These are phyloP conservation scores for Acanthopagrus latus DNA, from an alignment of 2,797 vertebrate species.

Conservation along the genomic window DNA sequence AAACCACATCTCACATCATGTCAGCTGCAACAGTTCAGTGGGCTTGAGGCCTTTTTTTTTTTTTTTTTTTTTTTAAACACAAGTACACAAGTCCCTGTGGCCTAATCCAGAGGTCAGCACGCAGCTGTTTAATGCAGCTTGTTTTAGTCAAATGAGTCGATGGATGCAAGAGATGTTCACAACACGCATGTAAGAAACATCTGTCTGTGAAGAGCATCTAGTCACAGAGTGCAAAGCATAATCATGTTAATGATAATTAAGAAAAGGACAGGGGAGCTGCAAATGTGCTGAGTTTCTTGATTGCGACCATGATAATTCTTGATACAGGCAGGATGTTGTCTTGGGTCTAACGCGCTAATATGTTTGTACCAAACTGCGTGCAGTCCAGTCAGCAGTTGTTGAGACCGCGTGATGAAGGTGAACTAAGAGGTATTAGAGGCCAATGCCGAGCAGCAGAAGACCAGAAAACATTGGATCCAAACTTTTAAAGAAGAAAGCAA, in stretches of 20 bases:
- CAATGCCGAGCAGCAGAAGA: not conserved
- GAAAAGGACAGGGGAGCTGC: not conserved
- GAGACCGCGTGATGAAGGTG: not conserved
- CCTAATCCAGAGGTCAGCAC: conserved; percentile 45
- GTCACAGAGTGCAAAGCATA: not conserved
- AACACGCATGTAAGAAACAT: not conserved
- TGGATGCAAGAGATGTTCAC: conserved; percentile 11
- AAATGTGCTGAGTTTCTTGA: not conserved
- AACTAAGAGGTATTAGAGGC: not conserved
- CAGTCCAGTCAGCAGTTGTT: not conserved
- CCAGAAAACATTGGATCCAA: not conserved
- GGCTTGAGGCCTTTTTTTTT: not conserved
- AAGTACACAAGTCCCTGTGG: conserved; percentile 2
- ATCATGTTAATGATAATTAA: not conserved
- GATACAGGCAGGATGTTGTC: not conserved
- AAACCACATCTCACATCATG: conserved; percentile 54
- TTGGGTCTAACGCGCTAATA: not conserved
- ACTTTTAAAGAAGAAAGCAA: conserved; percentile 2
- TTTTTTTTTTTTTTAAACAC: conserved; percentile 21
- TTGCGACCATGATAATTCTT: not conserved
- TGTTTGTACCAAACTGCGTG: not conserved
- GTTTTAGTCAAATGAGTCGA: conserved; percentile 19
- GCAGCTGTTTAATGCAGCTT: conserved; percentile 49
- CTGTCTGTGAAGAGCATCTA: not conserved
- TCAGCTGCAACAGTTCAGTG: conserved; percentile 59